Conservation (phyloP, 2,888 invertebrate species). For the Seira sanloemensis region DNA sequence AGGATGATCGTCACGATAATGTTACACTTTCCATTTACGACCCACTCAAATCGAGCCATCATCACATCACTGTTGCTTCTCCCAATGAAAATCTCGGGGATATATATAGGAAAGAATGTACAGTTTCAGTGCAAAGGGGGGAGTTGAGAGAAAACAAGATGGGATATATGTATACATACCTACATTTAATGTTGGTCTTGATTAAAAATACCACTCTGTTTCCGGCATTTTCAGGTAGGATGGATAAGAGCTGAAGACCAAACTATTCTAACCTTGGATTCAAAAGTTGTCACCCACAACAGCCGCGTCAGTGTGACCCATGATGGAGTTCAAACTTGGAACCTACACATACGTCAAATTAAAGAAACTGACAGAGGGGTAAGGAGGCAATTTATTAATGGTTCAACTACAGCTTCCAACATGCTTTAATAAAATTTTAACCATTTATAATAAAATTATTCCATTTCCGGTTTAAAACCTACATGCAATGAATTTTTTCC, state of each 20-base stretch:
- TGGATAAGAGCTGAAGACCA: conserved; percentile 94
- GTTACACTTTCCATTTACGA: conserved; percentile 71
- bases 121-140: conserved; percentile 3
- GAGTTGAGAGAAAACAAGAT: neutral
- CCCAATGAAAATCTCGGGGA: neutral
- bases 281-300: conserved; percentile 89
- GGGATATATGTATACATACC: neutral
- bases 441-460: too few species aligned
- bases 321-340: conserved; percentile 90
- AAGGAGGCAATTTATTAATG: too few species aligned
- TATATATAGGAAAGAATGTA: neutral
- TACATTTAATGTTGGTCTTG: neutral
- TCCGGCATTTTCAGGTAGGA: conserved; percentile 81
- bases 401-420: too few species aligned
- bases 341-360: conserved; percentile 87
- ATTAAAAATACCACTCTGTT: conserved; percentile 23
- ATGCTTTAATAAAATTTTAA: too few species aligned
- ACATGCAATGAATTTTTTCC: too few species aligned
- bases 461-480: too few species aligned
- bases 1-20: conserved; percentile 58
- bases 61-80: conserved; percentile 45
- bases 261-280: conserved; percentile 91
- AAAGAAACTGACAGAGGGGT: conserved; percentile 89
- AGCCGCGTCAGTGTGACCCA: conserved; percentile 88
- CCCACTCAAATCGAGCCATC: conserved; percentile 69